A percentile compares a stretch with the other conserved stretches of the same genome.
Conservation (phyloP, 2,888 invertebrate genomes). For the Disparrhopalites patrizii region DNA sequence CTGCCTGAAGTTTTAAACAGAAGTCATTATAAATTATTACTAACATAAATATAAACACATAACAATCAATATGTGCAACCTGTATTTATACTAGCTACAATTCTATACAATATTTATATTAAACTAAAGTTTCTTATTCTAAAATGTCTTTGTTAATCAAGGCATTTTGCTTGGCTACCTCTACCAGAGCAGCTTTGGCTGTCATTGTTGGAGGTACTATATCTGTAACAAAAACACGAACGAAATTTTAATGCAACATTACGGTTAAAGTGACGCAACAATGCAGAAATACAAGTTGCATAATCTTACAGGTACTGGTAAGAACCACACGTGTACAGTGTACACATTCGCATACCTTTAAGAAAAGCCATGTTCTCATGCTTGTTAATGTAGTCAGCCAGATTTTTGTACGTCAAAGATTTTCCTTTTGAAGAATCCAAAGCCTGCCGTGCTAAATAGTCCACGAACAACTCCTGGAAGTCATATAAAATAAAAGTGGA, state of each 20-base stretch:
- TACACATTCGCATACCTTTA: conserved; percentile 56
- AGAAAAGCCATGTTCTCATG: conserved; percentile 66
- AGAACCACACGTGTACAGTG: too few species aligned
- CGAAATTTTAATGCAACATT: background rate
- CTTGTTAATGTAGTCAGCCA: conserved; percentile 66
- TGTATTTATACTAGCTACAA: too few species aligned
- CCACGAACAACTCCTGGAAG: conserved; percentile 65
- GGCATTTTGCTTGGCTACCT: conserved; percentile 60
- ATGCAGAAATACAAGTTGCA: conserved; percentile 1
- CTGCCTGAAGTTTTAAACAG: too few species aligned
- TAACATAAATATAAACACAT: background rate
- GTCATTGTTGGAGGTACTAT: conserved; percentile 72
- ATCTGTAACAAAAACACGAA: conserved; percentile 51
- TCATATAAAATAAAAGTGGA: conserved; percentile 46
- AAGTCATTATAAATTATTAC: too few species aligned
- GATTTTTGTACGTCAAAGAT: conserved; percentile 63
- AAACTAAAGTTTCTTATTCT: conserved; percentile 26
- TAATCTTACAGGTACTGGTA: too few species aligned
- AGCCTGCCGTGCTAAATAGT: conserved; percentile 62
- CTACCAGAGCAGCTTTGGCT: conserved; percentile 62
- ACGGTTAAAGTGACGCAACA: background rate
- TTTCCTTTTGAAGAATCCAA: conserved; percentile 54
- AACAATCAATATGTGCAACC: too few species aligned
- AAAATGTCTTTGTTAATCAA: conserved; percentile 38
- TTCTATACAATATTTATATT: too few species aligned